Base-by-base conservation (phyloP, 2,113 vertebrate species). In the Osmerus mordax region DNA sequence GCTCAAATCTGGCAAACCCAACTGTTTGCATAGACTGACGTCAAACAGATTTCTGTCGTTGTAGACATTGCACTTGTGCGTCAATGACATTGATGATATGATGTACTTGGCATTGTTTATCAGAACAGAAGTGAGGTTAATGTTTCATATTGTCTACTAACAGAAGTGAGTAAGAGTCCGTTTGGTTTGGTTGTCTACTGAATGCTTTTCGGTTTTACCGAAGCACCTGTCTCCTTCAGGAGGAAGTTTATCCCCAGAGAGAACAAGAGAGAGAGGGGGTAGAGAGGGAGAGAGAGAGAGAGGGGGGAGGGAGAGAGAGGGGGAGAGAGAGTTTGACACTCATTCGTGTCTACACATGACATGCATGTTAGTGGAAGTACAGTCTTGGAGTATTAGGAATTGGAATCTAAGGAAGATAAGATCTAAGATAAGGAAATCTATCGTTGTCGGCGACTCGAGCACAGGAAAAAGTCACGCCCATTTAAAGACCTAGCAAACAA, bases 21-120 rank as follows among this genome's bases (percentile, higher is more conserved):
- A 23, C 18, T 16, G 52, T 67, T 72, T 76, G 74, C 74, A 76
- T 76, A 72, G 65, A 76, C 12, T 55, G 12, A 54, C 29, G 7
- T 25, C 4, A 14, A 47, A 9, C 12, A 63, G 61, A 15, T 62
- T 16, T 62, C 58, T 16, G 6, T 28, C 18, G 23, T 28, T 61
- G 59, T 63, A 29, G 61, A 63, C 29, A 36, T 63, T 63, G 28
- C 2, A 63, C 14, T 62, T 62, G 29, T 63, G 61, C 16, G 13
- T 63, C 23, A 29, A 32, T 63, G 25, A 7, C 28, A 63, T 25
- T 32, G 18, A 15, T 32, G 61, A 63, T 28, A 32, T 5, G 13
- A 12, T 63, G 3, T 32, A 63, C 28, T 16, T 63, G 28, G 61
- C 61, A 15, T 36, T 7, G 6, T 21, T 4, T n/a, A 63, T 63